phyloP scores from a whole-genome alignment of 2,888 invertebrate species.

The Agapostemon virescens region DNA sequence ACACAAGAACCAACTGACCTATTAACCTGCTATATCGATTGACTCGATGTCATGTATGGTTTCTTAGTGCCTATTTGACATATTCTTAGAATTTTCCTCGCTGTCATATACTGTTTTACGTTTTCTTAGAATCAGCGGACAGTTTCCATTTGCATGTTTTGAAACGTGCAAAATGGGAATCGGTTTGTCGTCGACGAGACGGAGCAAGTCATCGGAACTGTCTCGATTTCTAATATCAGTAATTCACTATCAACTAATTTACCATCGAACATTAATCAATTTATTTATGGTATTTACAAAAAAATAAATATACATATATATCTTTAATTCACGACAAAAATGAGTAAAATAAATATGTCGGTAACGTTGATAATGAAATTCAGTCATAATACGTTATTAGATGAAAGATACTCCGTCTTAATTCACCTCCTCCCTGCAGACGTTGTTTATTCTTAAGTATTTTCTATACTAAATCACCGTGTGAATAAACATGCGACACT shows the following conservation, averaged over 20 bases:
- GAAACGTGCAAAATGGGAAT: slow-evolving; percentile 9
- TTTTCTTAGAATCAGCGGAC: slow-evolving; percentile 11
- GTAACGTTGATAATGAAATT: slow-evolving; percentile 1
- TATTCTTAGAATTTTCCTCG: slow-evolving; percentile 37
- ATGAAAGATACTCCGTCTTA: slow-evolving; percentile 13
- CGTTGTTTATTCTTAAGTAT: background rate
- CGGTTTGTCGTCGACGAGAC: background rate
- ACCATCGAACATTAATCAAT: background rate
- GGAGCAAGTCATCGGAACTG: background rate
- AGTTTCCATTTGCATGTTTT: slow-evolving; percentile 12
- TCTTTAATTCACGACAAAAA: slow-evolving; percentile 12
- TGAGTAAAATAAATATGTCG: no score
- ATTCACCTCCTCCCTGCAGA: background rate
- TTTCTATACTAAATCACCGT: background rate
- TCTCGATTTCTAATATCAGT: background rate
- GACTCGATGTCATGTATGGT: slow-evolving; percentile 38
- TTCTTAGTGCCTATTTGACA: slow-evolving; percentile 45
- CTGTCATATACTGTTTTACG: slow-evolving; percentile 39
- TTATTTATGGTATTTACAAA: slow-evolving; percentile 35
- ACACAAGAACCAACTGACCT: slow-evolving; percentile 43
- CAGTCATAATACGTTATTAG: slow-evolving; percentile 15
- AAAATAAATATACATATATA: no score
- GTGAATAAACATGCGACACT: background rate
- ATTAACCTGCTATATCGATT: slow-evolving; percentile 56
- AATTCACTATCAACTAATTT: background rate